Percentiles rank a stretch among this genome's conserved stretches.
Evolutionary conservation across 2,797 vertebrate genomes (phyloP).

Genomic region (Mus minutoides): DNA sequence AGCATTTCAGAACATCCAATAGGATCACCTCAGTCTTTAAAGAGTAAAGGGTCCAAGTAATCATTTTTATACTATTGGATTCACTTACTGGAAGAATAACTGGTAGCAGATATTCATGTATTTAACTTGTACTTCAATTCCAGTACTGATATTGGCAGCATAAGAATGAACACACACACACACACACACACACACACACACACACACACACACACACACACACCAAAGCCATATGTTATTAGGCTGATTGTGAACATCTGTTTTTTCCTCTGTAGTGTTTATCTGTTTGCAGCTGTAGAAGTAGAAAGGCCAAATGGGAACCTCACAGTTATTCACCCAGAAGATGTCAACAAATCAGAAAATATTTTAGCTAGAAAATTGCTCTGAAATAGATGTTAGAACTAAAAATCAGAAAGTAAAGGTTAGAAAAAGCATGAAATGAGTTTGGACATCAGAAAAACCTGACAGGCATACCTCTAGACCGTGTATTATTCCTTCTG

Average conservation of each 20-base stretch:
- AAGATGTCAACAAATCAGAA: slow-evolving; percentile 74
- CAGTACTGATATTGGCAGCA: background rate
- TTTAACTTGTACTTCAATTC: slow-evolving; percentile 11
- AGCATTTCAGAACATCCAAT: slow-evolving; percentile 46
- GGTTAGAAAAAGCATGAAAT: slow-evolving; percentile 66
- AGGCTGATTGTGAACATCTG: slow-evolving; percentile 47
- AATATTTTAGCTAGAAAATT: slow-evolving; percentile 64
- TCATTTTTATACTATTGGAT: slow-evolving; percentile 53
- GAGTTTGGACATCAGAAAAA: slow-evolving; percentile 59
- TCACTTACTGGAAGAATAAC: slow-evolving; percentile 50
- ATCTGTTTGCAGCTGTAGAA: slow-evolving; percentile 51
- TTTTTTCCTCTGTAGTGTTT: slow-evolving; percentile 9
- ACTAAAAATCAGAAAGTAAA: slow-evolving; percentile 65
- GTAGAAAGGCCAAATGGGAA: slow-evolving; percentile 67
- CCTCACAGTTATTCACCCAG: slow-evolving; percentile 63
- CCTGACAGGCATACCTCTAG: slow-evolving; percentile 51
- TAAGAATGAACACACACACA: background rate
- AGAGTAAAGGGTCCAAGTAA: background rate
- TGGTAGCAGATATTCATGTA: slow-evolving; percentile 20
- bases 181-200: background rate
- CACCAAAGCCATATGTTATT: background rate
- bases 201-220: slow-evolving; percentile 9
- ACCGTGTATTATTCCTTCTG: slow-evolving; percentile 55
- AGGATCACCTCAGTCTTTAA: slow-evolving; percentile 54
- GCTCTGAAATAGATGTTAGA: slow-evolving; percentile 74